These are phyloP conservation scores for Brachionus paranguensis DNA, from an alignment of 1,140 invertebrate species.

Conservation along the genomic window DNA sequence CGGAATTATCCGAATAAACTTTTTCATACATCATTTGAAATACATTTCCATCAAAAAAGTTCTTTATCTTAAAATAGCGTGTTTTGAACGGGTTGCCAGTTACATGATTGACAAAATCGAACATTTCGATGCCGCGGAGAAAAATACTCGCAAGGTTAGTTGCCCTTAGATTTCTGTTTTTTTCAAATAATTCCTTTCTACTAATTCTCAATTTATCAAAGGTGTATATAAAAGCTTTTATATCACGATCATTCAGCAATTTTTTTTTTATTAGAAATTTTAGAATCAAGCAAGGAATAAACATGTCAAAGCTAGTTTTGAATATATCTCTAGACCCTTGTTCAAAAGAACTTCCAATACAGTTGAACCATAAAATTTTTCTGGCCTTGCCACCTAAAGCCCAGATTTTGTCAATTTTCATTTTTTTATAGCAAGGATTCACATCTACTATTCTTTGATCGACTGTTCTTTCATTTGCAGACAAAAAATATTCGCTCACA, in stretches of 20 bases:
- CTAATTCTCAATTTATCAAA: not conserved
- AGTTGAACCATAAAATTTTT: not conserved
- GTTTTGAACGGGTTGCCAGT: not conserved
- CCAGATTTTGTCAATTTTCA: not conserved
- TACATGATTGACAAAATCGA: not conserved
- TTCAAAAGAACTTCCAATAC: not conserved
- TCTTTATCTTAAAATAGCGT: not conserved
- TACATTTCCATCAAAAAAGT: constrained; percentile 1
- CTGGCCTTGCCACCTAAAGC: not conserved
- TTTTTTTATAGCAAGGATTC: not conserved
- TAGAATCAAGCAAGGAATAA: not conserved
- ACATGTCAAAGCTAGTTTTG: not conserved
- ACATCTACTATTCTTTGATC: not conserved
- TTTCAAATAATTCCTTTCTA: not conserved
- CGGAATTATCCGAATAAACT: not conserved
- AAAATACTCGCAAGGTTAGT: not conserved
- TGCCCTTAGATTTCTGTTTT: not conserved
- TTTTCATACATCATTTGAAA: not conserved
- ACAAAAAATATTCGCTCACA: not conserved
- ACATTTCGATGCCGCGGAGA: not conserved
- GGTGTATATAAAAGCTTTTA: not conserved
- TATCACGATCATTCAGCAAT: not conserved
- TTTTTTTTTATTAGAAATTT: not conserved
- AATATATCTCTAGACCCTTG: not conserved
- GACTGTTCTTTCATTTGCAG: not conserved